Percentiles rank a stretch among this genome's conserved stretches.
These are phyloP conservation scores for Paramacrobiotus metropolitanus DNA, from an alignment of 1,140 invertebrate species.

Conservation along the genomic window DNA sequence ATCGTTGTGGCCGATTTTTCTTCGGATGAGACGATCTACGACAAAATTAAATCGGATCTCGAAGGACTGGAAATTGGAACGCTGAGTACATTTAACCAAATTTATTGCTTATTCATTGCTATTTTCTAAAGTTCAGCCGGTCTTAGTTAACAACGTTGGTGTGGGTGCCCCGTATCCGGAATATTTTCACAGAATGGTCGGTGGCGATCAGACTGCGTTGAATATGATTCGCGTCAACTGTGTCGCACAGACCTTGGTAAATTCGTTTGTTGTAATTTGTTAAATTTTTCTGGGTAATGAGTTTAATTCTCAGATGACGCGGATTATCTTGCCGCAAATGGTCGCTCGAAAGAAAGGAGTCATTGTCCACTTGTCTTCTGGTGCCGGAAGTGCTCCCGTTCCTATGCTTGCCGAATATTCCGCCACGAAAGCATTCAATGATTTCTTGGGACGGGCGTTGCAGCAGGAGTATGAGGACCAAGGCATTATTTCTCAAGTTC, in stretches of 20 bases:
- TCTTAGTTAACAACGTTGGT: slow-evolving; percentile 74
- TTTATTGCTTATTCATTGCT: too few species aligned
- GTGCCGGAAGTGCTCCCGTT: slow-evolving; percentile 46
- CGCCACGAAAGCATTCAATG: slow-evolving; percentile 36
- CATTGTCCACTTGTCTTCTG: slow-evolving; percentile 74
- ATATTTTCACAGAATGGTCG: slow-evolving; percentile 44
- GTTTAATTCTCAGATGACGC: slow-evolving; percentile 39
- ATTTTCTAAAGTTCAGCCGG: too few species aligned
- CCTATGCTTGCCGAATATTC: slow-evolving; percentile 66
- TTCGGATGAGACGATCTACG: background rate
- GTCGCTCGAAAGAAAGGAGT: slow-evolving; percentile 53
- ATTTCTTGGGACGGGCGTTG: slow-evolving; percentile 56
- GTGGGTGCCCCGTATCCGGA: slow-evolving; percentile 58
- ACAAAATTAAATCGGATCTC: background rate
- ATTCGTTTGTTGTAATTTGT: slow-evolving; percentile 2
- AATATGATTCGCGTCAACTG: slow-evolving; percentile 46
- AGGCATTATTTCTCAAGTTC: slow-evolving; percentile 38
- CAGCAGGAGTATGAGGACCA: slow-evolving; percentile 45
- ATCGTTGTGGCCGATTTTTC: background rate
- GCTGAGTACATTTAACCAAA: background rate
- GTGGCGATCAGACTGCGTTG: slow-evolving; percentile 22
- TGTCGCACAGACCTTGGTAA: slow-evolving; percentile 37
- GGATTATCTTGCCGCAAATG: slow-evolving; percentile 66
- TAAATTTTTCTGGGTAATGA: background rate
- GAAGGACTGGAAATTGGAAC: background rate